Evolutionary conservation across 2,888 invertebrate genomes (phyloP), one percentile per base, ranked within the genome.

Genomic region (Euphydryas editha): DNA sequence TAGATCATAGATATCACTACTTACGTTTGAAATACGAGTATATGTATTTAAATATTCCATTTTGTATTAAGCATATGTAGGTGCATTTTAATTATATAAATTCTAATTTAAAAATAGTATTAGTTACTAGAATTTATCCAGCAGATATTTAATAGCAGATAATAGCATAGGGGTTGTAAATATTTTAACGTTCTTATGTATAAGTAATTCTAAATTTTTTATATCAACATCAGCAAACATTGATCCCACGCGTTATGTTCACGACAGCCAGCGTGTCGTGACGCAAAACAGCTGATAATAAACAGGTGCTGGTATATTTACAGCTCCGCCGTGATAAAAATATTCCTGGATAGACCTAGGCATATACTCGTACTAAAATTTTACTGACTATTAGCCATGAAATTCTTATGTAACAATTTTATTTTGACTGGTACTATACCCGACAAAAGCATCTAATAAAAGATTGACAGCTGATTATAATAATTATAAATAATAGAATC

Each of bases 201-300:
- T 57, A 15, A 51, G 20, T 8, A 20, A 57, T 57, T n/a, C 30
- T 11, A 17, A 42, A 17, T 11, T 15, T 61, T 60, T 72, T 46
- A 67, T 67, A 63, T 56, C 47, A 63, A 60, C 42, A 56, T 61
- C 44, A 63, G 67, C 68, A 67, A 73, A 69, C 66, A 36, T 21
- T 20, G n/a, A 17, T 20, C 65, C 68, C 63, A 64, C 62, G 68
- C 71, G 15, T 57, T 47, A 20, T 17, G 39, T 44, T 51, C 59
- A 59, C 62, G 61, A 44, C 64, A 77, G 80, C 76, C 79, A 76
- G 76, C 74, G 71, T 75, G 73, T 54, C 57, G 62, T 75, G 73
- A 82, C 81, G 80, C 73, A 80, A 74, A 76, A 69, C 67, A 55
- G 66, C 71, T 75, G 75, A 75, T 75, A 76, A 78, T 78, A 81